Percentiles rank a stretch among this genome's conserved stretches.
These are phyloP conservation scores for Ormyrus labotus DNA, from an alignment of 2,888 invertebrate genomes.

Conservation along the genomic window DNA sequence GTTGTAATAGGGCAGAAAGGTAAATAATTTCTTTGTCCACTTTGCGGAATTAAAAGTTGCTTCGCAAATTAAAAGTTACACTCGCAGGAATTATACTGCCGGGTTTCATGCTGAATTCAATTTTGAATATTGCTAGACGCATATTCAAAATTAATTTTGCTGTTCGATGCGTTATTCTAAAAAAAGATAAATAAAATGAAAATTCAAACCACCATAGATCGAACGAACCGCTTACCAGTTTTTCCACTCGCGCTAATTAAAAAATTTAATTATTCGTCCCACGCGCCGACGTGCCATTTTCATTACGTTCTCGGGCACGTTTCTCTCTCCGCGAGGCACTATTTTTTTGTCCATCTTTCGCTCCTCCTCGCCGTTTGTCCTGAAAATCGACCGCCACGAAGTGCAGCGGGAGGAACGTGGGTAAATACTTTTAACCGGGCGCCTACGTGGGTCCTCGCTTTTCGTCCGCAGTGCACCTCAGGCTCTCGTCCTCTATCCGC, in stretches of 20 bases:
- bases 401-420: constrained; percentile 24
- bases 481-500: neutral
- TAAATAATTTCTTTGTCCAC: too few relatives aligned
- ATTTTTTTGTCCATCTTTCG: constrained; percentile 8
- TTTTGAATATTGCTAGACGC: too few relatives aligned
- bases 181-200: too few relatives aligned
- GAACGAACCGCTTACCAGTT: too few relatives aligned
- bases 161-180: too few relatives aligned
- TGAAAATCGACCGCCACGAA: neutral
- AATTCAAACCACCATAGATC: too few relatives aligned
- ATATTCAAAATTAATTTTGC: too few relatives aligned
- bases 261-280: neutral
- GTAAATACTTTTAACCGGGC: constrained; percentile 50
- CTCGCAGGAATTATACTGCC: too few relatives aligned
- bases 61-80: too few relatives aligned
- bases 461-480: constrained; percentile 29
- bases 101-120: too few relatives aligned
- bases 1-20: too few relatives aligned
- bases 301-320: constrained; percentile 8
- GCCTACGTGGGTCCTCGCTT: constrained; percentile 20
- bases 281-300: neutral
- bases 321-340: neutral
- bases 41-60: too few relatives aligned
- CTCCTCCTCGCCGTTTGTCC: neutral
- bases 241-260: neutral